Base-by-base conservation (phyloP, 2,888 invertebrate genomes). In the Drosophila subsilvestris region DNA sequence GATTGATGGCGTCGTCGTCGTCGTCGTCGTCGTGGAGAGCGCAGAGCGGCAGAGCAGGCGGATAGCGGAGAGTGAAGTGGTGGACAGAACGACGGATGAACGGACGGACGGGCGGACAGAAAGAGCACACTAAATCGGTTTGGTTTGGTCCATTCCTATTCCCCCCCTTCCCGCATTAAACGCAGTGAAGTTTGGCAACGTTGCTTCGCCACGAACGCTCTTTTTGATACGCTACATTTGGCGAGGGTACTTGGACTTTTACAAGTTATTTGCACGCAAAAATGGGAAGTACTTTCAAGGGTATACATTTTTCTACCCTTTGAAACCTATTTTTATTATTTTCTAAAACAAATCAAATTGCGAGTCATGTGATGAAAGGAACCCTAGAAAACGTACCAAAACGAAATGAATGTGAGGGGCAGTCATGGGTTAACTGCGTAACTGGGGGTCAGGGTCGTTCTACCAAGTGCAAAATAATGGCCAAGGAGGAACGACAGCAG, bases 381-480 rank as follows among this genome's bases (percentile, higher is more conserved):
- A 55, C 45, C 49, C 45, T 14, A 3, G 29, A 10, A 27, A 56
- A 27, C 37, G 27, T 51, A 29, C 10, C 68, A 25, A 32, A 65
- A 48, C 53, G 53, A 61, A 65, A 48, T 48, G 53, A 61, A 50
- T 32, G 25, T 32, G 29, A 60, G 58, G 69, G 57, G 49, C 70
- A 66, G 71, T 75, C 62, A 54, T 69, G 74, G 74, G 79, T 81
- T 72, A 74, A 72, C 63, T 72, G 76, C 32, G 66, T 55, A 67
- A 55, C 48, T 73, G 83, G 87, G 88, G 37, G 88, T 84, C 88
- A 88, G 88, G 83, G 88, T 88, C 88, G 86, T 53, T 37, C 32
- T 29, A 25, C 66, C 66, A 61, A 79, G 75, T 77, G 77, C 71
- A 75, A 77, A 84, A 86, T 83, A 83, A 83, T 80, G 75, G 75